Evolutionary conservation across 2,797 vertebrate genomes (phyloP), one percentile per base, ranked within the genome.

Genomic region (Loriculus beryllinus): DNA sequence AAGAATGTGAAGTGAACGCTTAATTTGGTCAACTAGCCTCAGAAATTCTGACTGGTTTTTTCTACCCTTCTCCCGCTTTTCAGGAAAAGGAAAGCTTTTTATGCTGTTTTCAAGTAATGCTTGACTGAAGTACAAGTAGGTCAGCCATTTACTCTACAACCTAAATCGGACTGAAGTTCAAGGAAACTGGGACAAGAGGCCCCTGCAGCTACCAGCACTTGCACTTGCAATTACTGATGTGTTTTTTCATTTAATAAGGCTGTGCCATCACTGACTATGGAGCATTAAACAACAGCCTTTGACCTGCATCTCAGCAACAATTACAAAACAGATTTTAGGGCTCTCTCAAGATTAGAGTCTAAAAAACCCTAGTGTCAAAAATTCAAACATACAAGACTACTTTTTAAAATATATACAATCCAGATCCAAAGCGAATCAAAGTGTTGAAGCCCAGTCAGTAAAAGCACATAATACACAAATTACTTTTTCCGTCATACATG

Each of bases 91-190:
- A 71, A 92, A 91, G 60, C 7, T 78, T 93, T 95, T 72, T 4
- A 57, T 65, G 35, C n/a, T 2, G 2, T 75, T 90, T 92, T 52
- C 82, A 88, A 43, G 68, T 54, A 91, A 84, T 31, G 56, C 43
- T 28, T 76, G 76, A 92, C 40, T n/a, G 60, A 89, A 75, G 65
- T 49, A 92, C 51, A 95, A 96, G 74, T 95, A 91, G 86, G 85
- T 90, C 90, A 96, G 93, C 52, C 60, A 67, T 37, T 77, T 65
- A 87, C 63, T 49, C 82, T 40, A 67, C 69, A 86, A 70, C 20
- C 68, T 80, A 87, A 85, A 82, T 26, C 37, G 62, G 74, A 88
- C 62, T 52, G 62, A 89, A 86, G 57, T 71, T 92, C 88, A 88
- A 74, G 79, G 39, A 59, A 96, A 95, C 25, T 84, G 86, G 93